Percentiles rank a stretch among this genome's conserved stretches.
Conservation (phyloP, 2,113 vertebrate species). For the Rhabdornis inornatus region DNA sequence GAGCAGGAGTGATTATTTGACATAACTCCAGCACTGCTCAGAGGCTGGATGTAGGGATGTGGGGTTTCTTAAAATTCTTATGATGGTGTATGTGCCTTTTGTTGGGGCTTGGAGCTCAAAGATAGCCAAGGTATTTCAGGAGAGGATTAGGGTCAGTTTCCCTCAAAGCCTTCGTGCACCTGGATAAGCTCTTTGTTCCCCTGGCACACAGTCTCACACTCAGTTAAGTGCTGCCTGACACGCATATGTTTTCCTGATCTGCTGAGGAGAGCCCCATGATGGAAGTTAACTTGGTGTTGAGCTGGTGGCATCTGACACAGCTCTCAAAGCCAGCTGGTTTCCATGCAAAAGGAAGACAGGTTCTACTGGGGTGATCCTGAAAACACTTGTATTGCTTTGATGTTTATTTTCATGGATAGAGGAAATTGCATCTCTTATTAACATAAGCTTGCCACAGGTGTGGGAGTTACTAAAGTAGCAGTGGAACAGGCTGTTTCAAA, state of each 20-base stretch:
- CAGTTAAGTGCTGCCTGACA: background rate
- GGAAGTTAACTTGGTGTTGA: background rate
- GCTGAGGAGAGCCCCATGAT: background rate
- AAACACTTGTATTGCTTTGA: background rate
- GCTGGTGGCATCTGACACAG: background rate
- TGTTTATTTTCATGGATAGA: background rate
- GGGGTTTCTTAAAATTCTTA: background rate
- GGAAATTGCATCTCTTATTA: constrained; percentile 16
- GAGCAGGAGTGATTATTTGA: background rate
- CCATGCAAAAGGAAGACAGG: background rate
- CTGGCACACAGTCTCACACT: background rate
- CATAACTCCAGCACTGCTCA: background rate
- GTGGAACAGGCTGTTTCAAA: background rate
- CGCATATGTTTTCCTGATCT: background rate
- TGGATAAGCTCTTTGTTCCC: background rate
- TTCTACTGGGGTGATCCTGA: background rate
- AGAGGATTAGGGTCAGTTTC: background rate
- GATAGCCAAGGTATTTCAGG: background rate
- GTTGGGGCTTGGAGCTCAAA: background rate
- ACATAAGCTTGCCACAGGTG: background rate
- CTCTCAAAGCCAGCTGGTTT: constrained; percentile 39
- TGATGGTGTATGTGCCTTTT: background rate
- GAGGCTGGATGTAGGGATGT: background rate
- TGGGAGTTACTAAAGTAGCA: background rate
- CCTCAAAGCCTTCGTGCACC: background rate